Evolutionary conservation across 2,113 vertebrate species (phyloP).

Genomic region (Strix aluco): DNA sequence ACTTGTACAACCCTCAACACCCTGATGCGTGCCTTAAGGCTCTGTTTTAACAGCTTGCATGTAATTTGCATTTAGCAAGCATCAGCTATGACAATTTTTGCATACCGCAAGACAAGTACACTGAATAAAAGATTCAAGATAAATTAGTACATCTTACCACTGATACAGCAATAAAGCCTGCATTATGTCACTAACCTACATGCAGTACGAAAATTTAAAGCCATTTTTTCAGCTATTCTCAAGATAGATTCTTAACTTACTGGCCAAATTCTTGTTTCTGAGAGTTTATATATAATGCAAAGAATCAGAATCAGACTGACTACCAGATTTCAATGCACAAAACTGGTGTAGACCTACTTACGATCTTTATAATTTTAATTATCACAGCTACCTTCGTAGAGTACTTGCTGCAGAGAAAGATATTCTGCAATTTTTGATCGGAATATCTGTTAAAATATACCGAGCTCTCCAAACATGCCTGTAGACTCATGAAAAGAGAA

Average conservation of each 20-base stretch:
- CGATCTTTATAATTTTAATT: neutral
- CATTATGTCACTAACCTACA: neutral
- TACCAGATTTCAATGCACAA: neutral
- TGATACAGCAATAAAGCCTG: neutral
- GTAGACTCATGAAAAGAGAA: neutral
- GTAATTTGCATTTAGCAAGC: constrained; percentile 12
- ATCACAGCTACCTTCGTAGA: neutral
- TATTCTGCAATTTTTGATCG: neutral
- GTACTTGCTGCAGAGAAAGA: neutral
- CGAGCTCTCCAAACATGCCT: neutral
- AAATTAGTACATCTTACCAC: neutral
- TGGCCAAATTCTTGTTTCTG: neutral
- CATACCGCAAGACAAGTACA: neutral
- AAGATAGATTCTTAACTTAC: neutral
- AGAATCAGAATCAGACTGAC: neutral
- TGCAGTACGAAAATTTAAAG: neutral
- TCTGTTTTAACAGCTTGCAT: neutral
- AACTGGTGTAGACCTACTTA: neutral
- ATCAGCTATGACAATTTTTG: neutral
- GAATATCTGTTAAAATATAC: neutral
- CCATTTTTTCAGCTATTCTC: neutral
- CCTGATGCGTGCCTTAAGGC: constrained; percentile 40
- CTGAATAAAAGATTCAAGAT: neutral
- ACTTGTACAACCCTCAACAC: neutral
- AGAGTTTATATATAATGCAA: neutral